phyloP scores from a whole-genome alignment of 2,113 vertebrate species.

The Anthoscopus minutus region DNA sequence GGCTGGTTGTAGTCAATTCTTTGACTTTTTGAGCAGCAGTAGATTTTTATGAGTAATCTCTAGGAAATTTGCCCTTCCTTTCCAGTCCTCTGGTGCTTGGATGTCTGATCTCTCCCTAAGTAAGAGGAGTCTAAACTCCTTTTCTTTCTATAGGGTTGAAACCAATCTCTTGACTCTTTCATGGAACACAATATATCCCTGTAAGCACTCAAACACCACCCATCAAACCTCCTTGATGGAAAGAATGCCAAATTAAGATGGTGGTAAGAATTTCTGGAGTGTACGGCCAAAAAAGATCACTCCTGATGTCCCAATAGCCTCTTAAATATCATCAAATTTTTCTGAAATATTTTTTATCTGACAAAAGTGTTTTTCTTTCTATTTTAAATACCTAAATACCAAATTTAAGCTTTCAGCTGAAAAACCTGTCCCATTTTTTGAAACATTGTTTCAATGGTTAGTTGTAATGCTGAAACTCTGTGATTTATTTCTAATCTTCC shows the following conservation, averaged over 20 bases:
- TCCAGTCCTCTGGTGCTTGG: fast-evolving
- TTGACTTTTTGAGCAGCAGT: neutral
- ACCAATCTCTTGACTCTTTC: neutral
- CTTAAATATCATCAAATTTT: neutral
- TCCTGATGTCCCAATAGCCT: neutral
- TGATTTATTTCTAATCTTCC: neutral
- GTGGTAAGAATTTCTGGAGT: neutral
- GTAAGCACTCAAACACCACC: neutral
- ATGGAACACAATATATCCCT: neutral
- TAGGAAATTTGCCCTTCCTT: neutral
- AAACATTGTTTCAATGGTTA: neutral
- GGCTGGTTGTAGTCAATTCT: neutral
- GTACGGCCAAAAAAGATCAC: neutral
- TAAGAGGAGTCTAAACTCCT: neutral
- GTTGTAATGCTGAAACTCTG: neutral
- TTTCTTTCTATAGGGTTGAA: neutral
- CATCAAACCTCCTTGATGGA: neutral
- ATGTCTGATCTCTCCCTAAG: neutral
- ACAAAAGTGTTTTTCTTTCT: neutral
- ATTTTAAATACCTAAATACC: neutral
- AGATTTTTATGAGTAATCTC: neutral
- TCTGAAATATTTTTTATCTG: neutral
- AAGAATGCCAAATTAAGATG: neutral
- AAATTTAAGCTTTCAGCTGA: neutral
- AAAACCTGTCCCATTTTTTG: neutral